A percentile compares a stretch with the other conserved stretches of the same genome.
phyloP scores from a whole-genome alignment of 2,113 vertebrate genomes.

The Dipodomys ordii region DNA sequence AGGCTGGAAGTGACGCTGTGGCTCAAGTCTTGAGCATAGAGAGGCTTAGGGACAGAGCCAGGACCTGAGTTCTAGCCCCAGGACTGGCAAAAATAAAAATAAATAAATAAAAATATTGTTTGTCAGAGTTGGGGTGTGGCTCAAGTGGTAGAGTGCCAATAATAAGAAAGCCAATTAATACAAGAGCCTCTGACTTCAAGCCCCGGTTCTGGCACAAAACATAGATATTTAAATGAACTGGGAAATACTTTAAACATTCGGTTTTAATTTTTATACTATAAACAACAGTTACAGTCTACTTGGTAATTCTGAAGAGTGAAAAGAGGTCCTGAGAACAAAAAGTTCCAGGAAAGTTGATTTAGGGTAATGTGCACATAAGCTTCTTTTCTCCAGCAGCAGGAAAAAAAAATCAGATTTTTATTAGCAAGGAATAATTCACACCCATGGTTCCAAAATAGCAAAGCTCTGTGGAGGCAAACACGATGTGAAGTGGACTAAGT shows the following conservation, averaged over 20 bases:
- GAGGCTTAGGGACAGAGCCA: too few species aligned
- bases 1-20: too few species aligned
- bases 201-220: too few species aligned
- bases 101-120: too few species aligned
- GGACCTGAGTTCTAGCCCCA: too few species aligned
- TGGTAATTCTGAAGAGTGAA: constrained; percentile 20
- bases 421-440: constrained; percentile 74
- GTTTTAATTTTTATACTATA: constrained; percentile 47
- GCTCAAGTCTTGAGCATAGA: too few species aligned
- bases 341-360: neutral
- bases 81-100: too few species aligned
- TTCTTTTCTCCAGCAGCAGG: constrained; percentile 17
- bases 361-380: neutral
- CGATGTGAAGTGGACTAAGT: constrained; percentile 4
- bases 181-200: too few species aligned
- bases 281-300: neutral
- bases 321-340: constrained; percentile 29
- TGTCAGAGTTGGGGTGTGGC: too few species aligned
- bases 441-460: constrained; percentile 51
- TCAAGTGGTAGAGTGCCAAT: too few species aligned
- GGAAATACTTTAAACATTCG: constrained; percentile 1
- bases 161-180: too few species aligned
- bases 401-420: constrained; percentile 29
- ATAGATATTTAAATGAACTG: neutral
- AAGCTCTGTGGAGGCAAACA: constrained; percentile 17